Base-by-base conservation (phyloP, 2,113 vertebrate species). In the Apteryx owenii region DNA sequence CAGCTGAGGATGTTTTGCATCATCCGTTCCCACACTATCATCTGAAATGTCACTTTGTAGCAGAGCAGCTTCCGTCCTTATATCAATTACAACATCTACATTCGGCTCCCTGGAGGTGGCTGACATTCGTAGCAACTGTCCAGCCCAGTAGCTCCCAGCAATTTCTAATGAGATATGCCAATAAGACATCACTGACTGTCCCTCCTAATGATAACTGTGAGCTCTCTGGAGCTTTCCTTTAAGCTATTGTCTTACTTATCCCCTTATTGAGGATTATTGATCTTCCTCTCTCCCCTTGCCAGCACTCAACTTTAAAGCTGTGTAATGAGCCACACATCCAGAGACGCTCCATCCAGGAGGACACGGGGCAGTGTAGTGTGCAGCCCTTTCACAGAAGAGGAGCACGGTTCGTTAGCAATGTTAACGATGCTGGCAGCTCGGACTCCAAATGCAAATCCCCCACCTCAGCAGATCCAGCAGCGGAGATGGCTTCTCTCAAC, bases 91-190 rank as follows among this genome's bases (percentile, higher is more conserved):
- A 91, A 48, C 85, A 42, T 90, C 90, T 94, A 94, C 78, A 85
- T 96, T 79, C 66, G 89, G 86, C 68, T 91, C 72, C 93, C 9
- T 3, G 1, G 12, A 79, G 46, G 53, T 54, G 94, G 79, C 69
- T 96, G 95, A 86, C 94, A 88, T 92, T 94, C 96, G 93, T 93
- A 85, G 76, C 2, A 10, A 90, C 54, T 81, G 89, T 81, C 94
- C 95, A 87, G 94, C 89, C 70, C 87, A 90, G 90, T 68, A 90
- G 81, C 92, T 96, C 82, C 82, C 56, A 96, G 93, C 89, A 76
- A 94, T 94, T 94, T 89, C 88, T 95, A 95, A 97, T 95, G 89
- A 97, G 89, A 94, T 95, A 66, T 89, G 88, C 62, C 95, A 95
- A 72, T 94, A 92, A 91, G 68, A 69, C 54, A 75, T 94, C 82